A percentile compares a stretch with the other conserved stretches of the same genome.
Conservation (phyloP, 2,113 vertebrate genomes). For the Eptesicus fuscus region DNA sequence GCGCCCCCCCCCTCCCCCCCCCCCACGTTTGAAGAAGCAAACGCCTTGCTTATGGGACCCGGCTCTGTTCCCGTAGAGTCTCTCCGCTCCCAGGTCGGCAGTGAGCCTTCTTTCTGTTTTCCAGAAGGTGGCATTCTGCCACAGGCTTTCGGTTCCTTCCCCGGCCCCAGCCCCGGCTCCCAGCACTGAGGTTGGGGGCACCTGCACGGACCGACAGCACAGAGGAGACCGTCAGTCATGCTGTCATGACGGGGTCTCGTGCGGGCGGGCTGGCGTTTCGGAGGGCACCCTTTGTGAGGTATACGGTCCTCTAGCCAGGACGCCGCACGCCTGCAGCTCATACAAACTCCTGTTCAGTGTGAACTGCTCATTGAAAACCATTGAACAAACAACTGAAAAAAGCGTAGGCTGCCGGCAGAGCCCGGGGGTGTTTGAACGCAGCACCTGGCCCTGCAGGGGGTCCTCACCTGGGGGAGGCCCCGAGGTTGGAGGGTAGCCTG, state of each 20-base stretch:
- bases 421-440: not conserved
- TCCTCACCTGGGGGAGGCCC: not conserved
- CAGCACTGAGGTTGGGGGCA: not conserved
- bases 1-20: too few relatives aligned
- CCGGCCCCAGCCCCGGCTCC: not conserved
- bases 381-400: not conserved
- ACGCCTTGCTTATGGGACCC: not conserved
- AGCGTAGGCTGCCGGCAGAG: not conserved
- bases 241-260: not conserved
- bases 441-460: not conserved
- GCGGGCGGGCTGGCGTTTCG: not conserved
- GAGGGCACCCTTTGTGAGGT: not conserved
- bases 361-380: not conserved
- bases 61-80: not conserved
- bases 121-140: not conserved
- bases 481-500: not conserved
- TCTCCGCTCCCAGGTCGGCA: not conserved
- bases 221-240: not conserved
- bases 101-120: not conserved
- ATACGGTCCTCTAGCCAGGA: not conserved
- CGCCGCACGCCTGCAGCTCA: not conserved
- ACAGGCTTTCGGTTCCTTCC: not conserved
- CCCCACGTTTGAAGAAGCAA: not conserved
- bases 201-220: not conserved
- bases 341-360: not conserved